Evolutionary conservation across 2,888 invertebrate genomes (phyloP), one percentile per base, ranked within the genome.

Genomic region (Cordilura impudica): DNA sequence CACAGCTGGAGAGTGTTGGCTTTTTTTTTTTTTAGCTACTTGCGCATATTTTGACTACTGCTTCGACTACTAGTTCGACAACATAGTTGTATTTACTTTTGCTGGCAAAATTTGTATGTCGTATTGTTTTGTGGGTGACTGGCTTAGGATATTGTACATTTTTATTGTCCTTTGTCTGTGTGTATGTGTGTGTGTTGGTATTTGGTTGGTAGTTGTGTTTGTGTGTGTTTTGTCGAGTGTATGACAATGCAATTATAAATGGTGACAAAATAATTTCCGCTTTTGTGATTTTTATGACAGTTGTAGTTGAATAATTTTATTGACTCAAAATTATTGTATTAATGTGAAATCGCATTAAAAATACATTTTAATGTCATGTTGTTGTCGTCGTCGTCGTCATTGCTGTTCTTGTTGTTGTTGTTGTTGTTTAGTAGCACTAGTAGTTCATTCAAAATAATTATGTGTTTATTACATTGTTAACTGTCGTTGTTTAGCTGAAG

Each of bases 261-360:
- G 87, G 87, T 87, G 87, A 87, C 87, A 87, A 87, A 87, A 87
- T 87, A 87, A 87, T 87, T 87, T 87, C 86, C 87, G 86, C 86
- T 84, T 72, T 84, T 84, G 86, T 87, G 87, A 87, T 87, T 87
- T 86, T 87, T 86, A 86, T 87, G 86, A 86, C 86, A 87, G 87
- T 87, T 86, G 87, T 54, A 77, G 83, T 81, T 67, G 82, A 82
- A 85, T 86, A 83, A 77, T 82, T 79, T 79, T 79, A 79, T 79
- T 79, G 79, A 79, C 79, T 79, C 63, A 79, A 75, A 72, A 75
- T 75, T 51, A 75, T 79, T 79, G 71, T 79, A 75, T 79, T 75
- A 79, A 79, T 75, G 67, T 79, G 56, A 75, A 79, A 79, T 79
- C 79, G 71, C 75, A 79, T 79, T 79, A 79, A 79, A 79, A 75